A percentile compares a stretch with the other conserved stretches of the same genome.
phyloP scores from a whole-genome alignment of 2,888 invertebrate genomes.

The Matsumyia berberina region DNA sequence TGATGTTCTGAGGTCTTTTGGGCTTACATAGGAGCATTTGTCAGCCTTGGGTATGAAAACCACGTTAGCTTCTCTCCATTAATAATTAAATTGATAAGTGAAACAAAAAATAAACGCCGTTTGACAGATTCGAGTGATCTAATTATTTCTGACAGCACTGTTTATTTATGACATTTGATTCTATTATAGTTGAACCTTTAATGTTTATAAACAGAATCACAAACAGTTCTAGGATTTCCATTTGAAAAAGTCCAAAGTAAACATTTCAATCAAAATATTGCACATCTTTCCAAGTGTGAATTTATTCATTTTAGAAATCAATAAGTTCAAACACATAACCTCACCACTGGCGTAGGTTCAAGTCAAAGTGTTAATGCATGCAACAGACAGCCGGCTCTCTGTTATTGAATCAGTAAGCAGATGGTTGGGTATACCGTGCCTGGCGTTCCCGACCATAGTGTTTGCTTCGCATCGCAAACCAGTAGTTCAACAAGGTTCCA shows the following conservation, averaged over 20 bases:
- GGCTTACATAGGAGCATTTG: too few species aligned
- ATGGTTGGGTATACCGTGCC: constrained; percentile 8
- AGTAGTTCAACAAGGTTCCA: constrained; percentile 26
- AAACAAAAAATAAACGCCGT: too few species aligned
- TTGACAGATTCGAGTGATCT: too few species aligned
- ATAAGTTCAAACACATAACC: constrained; percentile 29
- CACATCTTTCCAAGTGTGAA: constrained; percentile 6
- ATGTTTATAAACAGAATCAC: too few species aligned
- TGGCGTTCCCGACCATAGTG: constrained; percentile 6
- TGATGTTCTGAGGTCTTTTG: too few species aligned
- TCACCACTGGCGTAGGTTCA: background rate
- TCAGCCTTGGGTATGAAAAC: too few species aligned
- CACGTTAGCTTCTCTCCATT: too few species aligned
- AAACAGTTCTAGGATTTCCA: background rate
- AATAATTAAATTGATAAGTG: too few species aligned
- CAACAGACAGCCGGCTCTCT: constrained; percentile 25
- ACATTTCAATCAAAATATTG: constrained; percentile 2
- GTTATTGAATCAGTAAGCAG: constrained; percentile 9
- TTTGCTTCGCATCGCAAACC: constrained; percentile 4
- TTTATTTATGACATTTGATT: too few species aligned
- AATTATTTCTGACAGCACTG: too few species aligned
- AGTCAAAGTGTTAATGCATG: constrained; percentile 11
- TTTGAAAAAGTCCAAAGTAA: background rate
- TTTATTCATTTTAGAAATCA: constrained; percentile 7
- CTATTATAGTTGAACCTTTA: too few species aligned